phyloP scores from a whole-genome alignment of 2,888 invertebrate species.

The Liposcelis brunnea region DNA sequence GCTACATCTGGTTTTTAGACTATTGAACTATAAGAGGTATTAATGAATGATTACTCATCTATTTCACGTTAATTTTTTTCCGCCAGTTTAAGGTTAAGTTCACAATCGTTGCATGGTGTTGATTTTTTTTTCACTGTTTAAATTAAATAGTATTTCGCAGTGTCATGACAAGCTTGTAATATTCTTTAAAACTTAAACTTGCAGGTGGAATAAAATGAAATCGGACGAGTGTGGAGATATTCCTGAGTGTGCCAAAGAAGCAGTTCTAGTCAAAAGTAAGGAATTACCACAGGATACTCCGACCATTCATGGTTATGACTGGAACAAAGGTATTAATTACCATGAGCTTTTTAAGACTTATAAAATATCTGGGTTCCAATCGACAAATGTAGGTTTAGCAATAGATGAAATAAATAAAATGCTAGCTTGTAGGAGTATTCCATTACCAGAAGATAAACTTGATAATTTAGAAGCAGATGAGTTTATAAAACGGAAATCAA shows the following conservation, averaged over 20 bases:
- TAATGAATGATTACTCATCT: too few relatives aligned
- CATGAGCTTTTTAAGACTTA: conserved; percentile 66
- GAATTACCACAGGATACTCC: conserved; percentile 47
- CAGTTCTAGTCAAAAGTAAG: conserved; percentile 53
- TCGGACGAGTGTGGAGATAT: too few relatives aligned
- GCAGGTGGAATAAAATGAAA: too few relatives aligned
- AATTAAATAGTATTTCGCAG: too few relatives aligned
- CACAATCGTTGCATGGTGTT: too few relatives aligned
- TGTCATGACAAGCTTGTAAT: too few relatives aligned
- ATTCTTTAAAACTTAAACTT: too few relatives aligned
- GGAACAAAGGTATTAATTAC: conserved; percentile 78
- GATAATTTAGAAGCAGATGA: conserved; percentile 58
- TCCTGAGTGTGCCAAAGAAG: conserved; percentile 41
- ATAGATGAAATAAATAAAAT: conserved; percentile 84
- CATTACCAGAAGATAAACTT: conserved; percentile 45
- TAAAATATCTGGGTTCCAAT: conserved; percentile 83
- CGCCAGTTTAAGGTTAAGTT: too few relatives aligned
- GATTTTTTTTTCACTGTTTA: too few relatives aligned
- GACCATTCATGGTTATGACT: conserved; percentile 69
- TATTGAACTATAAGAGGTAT: too few relatives aligned
- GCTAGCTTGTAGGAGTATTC: conserved; percentile 50
- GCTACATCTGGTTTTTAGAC: too few relatives aligned
- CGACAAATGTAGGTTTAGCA: conserved; percentile 83
- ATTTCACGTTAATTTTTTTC: too few relatives aligned
- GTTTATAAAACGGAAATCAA: conserved; percentile 54